phyloP scores from a whole-genome alignment of 2,797 vertebrate genomes.

The Enteromius treurensis region DNA sequence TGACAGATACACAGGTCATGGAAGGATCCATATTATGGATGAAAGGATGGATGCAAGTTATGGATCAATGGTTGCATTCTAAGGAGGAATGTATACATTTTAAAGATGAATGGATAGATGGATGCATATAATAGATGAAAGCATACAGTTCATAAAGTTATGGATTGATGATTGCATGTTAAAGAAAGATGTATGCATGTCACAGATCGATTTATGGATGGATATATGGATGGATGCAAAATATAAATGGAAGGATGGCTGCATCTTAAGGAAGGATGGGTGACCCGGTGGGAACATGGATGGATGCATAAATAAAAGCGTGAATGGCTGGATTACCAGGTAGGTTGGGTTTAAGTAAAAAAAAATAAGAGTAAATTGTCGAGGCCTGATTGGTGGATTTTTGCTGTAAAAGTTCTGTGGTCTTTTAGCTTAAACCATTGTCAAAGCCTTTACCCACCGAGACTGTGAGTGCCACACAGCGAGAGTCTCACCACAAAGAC shows the following conservation, averaged over 20 bases:
- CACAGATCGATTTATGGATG: not conserved
- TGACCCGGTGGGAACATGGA: not conserved
- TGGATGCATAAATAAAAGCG: not conserved
- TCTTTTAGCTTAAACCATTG: not conserved
- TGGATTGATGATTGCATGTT: not conserved
- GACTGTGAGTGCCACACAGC: slow-evolving; percentile 28
- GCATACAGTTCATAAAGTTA: not conserved
- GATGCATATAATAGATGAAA: not conserved
- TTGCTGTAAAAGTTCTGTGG: not conserved
- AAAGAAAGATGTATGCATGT: not conserved
- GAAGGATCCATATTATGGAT: not conserved
- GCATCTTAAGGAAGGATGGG: no score
- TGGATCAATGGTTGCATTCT: not conserved
- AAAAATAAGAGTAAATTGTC: not conserved
- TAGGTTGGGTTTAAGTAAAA: not conserved
- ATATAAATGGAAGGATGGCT: not conserved
- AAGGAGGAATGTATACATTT: not conserved
- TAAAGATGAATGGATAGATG: not conserved
- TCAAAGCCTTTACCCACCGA: slow-evolving; percentile 23
- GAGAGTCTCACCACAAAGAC: slow-evolving; percentile 1
- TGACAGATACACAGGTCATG: not conserved
- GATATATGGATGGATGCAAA: not conserved
- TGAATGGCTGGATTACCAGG: not conserved
- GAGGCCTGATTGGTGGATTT: not conserved
- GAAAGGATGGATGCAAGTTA: not conserved